Evolutionary conservation across 2,113 vertebrate species (phyloP), one percentile per base, ranked within the genome.

Genomic region (Chloropsis cyanopogon): DNA sequence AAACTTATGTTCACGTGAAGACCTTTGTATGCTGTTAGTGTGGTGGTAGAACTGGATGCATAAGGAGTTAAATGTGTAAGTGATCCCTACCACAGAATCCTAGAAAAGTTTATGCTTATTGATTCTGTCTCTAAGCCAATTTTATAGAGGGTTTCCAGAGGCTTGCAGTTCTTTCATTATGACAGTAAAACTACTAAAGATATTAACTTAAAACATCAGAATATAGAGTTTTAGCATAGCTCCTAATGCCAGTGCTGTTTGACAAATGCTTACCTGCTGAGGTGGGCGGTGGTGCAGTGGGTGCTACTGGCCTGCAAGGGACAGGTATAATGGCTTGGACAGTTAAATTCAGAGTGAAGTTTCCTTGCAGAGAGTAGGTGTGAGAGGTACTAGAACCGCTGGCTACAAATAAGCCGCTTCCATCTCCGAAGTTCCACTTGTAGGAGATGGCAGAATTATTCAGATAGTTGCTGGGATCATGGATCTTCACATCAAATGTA

Each of bases 381-480:
- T 99, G 99, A 49, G 97, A 98, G 56, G 98, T 98, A 87, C 97
- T 94, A 12, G 97, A 93, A 57, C 96, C 96, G 17, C 98, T 98
- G 22, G 97, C 98, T 70, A 99, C 97, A 97, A 99, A 98, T 54
- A 98, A 98, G 11, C 98, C 97, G 50, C 98, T 99, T 56, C 99
- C 99, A 26, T 99, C 99, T 41, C 97, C 98, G 1, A 99, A 99
- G 90, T 98, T 98, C 99, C 99, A 99, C 76, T 98, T 98, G 97
- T 98, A 99, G 92, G 98, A 96, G 46, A 99, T 94, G 42, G 96
- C 92, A 10, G 99, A 98, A 13, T 97, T 96, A 50, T 98, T 99
- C 59, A 99, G 98, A 78, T 99, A 99, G 71, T 98, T 71, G 60
- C 99, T 99, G 86, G 99, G 99, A 86, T 99, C 99, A 1, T 99